Base-by-base conservation (phyloP, 2,113 vertebrate species). In the Balaeniceps rex region DNA sequence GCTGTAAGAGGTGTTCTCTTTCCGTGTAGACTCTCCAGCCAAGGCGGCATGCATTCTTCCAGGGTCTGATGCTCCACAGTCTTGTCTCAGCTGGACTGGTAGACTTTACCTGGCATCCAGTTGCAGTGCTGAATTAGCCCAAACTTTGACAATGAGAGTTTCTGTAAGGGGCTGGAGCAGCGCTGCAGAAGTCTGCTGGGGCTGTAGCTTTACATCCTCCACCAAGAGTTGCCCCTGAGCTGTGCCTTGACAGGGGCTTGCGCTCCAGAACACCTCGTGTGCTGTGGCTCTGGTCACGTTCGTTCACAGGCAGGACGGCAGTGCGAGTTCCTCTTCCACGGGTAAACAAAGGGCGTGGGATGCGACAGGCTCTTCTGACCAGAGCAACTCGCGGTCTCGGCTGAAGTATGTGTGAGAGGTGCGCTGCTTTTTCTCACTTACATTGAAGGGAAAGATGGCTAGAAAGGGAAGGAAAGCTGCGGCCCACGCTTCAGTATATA, bases 11-110 rank as follows among this genome's bases (percentile, higher is more conserved):
- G 13, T 1, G 2, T 57, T 46, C 33, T 17, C 51, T 18, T 29
- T 29, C 22, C 3, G 0, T 19, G 5, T 23, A 14, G 29, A 7
- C 18, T 8, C 6, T 38, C 11, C 5, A 5, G 40, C 18, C 3
- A 10, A 4, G 10, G 4, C 12, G 29, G 44, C 34, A 4, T 7
- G 11, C 38, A 31, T n/a, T 54, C 12, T 44, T 70, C 34, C 5
- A 7, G 17, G 3, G 12, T 34, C 6, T 1, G 2, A 7, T 12
- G 54, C 15, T 29, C 36, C 2, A 4, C 14, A 2, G 29, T 57
- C 42, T 40, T 34, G 6, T 33, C 40, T 65, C 13, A 8, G 4
- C 24, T 6, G 6, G 75, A 10, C 8, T 6, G 6, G 63, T 11
- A 10, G 58, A 10, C 34, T 25, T 12, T 4, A 6, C 16, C 12